These are phyloP conservation scores for Cydia pomonella DNA, from an alignment of 1,140 invertebrate species.

Conservation along the genomic window DNA sequence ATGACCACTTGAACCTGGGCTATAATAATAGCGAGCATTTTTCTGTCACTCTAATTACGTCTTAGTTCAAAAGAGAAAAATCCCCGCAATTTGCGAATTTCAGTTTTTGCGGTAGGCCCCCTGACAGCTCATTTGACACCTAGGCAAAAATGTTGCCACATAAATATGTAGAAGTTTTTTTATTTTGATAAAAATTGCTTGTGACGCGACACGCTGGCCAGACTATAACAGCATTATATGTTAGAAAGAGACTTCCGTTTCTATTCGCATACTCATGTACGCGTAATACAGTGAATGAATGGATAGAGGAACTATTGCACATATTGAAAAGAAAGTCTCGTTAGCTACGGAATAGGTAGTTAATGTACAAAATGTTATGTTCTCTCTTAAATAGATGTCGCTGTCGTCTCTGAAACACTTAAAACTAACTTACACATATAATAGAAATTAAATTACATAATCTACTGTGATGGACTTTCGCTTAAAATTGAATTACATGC, in stretches of 20 bases:
- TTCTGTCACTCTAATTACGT: no score
- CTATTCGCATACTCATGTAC: background rate
- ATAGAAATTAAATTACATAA: conserved; percentile 21
- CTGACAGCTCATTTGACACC: no score
- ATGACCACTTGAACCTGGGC: no score
- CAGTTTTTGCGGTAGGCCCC: no score
- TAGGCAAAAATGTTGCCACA: no score
- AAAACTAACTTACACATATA: background rate
- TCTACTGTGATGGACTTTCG: conserved; percentile 33
- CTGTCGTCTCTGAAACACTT: conserved; percentile 4
- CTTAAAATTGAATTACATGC: conserved; percentile 26
- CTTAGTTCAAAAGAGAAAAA: no score
- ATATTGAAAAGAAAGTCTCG: background rate
- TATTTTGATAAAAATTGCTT: no score
- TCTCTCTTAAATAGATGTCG: background rate
- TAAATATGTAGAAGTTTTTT: no score
- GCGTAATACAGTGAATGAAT: no score
- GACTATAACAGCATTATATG: background rate
- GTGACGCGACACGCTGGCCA: no score
- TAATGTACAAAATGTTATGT: conserved; percentile 31
- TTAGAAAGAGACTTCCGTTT: background rate
- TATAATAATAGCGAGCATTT: no score
- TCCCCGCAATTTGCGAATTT: no score
- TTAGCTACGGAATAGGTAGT: conserved; percentile 4
- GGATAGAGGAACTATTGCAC: background rate